Evolutionary conservation across 1,140 invertebrate genomes (phyloP), one percentile per base, ranked within the genome.

Genomic region (Bombus sibiricus): DNA sequence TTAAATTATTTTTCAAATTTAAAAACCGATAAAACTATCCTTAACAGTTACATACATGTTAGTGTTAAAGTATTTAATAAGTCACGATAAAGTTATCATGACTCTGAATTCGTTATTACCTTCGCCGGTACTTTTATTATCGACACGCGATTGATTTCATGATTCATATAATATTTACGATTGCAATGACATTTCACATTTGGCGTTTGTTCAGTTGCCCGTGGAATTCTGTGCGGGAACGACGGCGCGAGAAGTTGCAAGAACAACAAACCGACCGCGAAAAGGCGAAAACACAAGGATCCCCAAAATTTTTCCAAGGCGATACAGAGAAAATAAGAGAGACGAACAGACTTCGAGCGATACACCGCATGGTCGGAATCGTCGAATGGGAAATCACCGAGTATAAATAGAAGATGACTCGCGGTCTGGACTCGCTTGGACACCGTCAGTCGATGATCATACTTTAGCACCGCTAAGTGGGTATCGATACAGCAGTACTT

Each of bases 361-460:
- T 86, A 81, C 41, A 47, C 32, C 32, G 76, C 68, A 73, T 71
- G 86, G 47, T n/a, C 57, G 77, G 87, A 90, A 90, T 89, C 73
- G 86, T 76, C 86, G 87, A 89, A 85, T 88, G 86, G 89, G 87
- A 92, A 91, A 93, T 93, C 88, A 90, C 85, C 66, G 85, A 76
- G 72, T 93, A 93, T 93, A 92, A 93, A 93, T 93, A 93, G 92
- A 91, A 72, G 90, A 93, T 93, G 92, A 93, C 92, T 92, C 89
- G 90, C 69, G 69, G 84, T 88, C 87, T 90, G 89, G 64, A 86
- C 86, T 83, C 86, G 87, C 73, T 86, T 83, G 82, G 71, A 78
- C 86, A 90, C 86, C 83, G 83, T 72, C 76, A 86, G 81, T 82
- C 88, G 78, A 89, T 90, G 85, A 89, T 89, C 83, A 64, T 77